Evolutionary conservation across 2,113 vertebrate species (phyloP).

Genomic region (Proterorhinus semilunaris): DNA sequence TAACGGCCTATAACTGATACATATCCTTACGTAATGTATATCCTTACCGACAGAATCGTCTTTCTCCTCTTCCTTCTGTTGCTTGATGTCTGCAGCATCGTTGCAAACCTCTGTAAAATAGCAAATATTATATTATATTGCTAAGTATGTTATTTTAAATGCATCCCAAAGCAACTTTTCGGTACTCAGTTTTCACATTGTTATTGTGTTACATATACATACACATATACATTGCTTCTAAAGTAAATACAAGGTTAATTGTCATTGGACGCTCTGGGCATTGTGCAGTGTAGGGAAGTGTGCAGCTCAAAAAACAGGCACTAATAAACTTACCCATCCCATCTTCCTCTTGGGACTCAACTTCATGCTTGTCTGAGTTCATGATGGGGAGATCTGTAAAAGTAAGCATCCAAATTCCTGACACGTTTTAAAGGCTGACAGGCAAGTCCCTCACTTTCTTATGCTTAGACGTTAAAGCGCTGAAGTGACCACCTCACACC

Average conservation of each 20-base stretch:
- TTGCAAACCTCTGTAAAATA: constrained; percentile 40
- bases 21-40: background rate
- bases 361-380: constrained; percentile 47
- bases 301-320: constrained; percentile 11
- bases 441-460: background rate
- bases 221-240: background rate
- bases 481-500: background rate
- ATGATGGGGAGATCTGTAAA: constrained; percentile 37
- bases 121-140: background rate
- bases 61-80: constrained; percentile 45
- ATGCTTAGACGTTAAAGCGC: background rate
- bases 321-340: constrained; percentile 58
- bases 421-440: background rate
- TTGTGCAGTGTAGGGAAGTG: constrained; percentile 4
- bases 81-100: constrained; percentile 45
- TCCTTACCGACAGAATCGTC: constrained; percentile 29
- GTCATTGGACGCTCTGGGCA: background rate
- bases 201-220: background rate
- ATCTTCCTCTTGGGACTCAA: constrained; percentile 30
- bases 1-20: too few relatives aligned
- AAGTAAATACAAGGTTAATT: too few relatives aligned
- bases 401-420: constrained; percentile 3
- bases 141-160: background rate
- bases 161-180: background rate
- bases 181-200: background rate